phyloP scores from a whole-genome alignment of 2,888 invertebrate genomes.

The Orgyia antiqua region DNA sequence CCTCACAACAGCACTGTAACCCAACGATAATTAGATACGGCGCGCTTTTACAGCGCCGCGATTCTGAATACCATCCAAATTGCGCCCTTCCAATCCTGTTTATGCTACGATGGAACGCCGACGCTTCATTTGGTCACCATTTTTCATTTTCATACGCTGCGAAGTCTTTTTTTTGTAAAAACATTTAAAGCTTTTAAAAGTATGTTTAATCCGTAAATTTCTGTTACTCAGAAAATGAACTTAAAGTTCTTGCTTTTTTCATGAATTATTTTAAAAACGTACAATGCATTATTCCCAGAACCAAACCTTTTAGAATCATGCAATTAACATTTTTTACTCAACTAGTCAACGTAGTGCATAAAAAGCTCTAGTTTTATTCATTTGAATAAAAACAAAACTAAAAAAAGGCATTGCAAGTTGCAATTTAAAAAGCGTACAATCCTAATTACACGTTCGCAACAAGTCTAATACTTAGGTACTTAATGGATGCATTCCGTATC shows the following conservation, averaged over 20 bases:
- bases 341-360: too few species aligned
- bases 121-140: constrained; percentile 44
- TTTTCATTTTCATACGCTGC: constrained; percentile 31
- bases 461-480: constrained; percentile 20
- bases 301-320: too few species aligned
- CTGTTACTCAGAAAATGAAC: too few species aligned
- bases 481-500: constrained; percentile 18
- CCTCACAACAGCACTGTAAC: constrained; percentile 45
- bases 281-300: too few species aligned
- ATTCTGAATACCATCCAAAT: constrained; percentile 72
- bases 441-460: constrained; percentile 19
- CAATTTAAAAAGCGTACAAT: constrained; percentile 3
- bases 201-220: background rate
- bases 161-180: background rate
- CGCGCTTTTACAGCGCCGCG: constrained; percentile 72
- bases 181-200: background rate
- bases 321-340: too few species aligned
- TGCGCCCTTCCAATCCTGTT: constrained; percentile 73
- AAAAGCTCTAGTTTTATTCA: constrained; percentile 2
- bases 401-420: constrained; percentile 1
- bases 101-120: constrained; percentile 55
- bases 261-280: too few species aligned
- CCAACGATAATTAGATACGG: constrained; percentile 74
- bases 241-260: too few species aligned
- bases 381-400: background rate